These are phyloP conservation scores for Magallana ariakensis DNA, from an alignment of 1,140 invertebrate genomes.

Conservation along the genomic window DNA sequence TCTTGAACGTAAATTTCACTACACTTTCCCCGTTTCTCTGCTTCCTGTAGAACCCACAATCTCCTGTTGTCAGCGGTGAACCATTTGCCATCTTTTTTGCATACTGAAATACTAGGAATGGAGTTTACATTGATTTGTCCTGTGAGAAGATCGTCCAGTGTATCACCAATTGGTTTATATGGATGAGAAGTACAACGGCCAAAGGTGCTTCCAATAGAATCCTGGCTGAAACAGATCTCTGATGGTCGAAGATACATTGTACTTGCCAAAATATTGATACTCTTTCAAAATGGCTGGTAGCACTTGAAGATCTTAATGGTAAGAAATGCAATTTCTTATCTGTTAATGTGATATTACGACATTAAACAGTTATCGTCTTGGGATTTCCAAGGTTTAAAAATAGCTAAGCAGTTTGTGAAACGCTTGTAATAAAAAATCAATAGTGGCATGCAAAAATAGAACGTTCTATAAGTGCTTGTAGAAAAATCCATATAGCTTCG, in stretches of 20 bases:
- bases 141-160: conserved; percentile 39
- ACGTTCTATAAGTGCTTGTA: too few relatives aligned
- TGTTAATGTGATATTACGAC: too few relatives aligned
- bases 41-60: conserved; percentile 52
- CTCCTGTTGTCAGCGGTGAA: conserved; percentile 47
- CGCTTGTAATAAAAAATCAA: too few relatives aligned
- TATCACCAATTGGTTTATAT: conserved; percentile 31
- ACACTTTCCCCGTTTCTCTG: conserved; percentile 40
- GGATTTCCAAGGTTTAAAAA: too few relatives aligned
- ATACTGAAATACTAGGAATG: conserved; percentile 38
- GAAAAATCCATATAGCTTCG: too few relatives aligned
- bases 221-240: conserved; percentile 49
- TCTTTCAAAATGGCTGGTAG: too few relatives aligned
- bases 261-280: too few relatives aligned
- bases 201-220: conserved; percentile 46
- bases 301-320: too few relatives aligned
- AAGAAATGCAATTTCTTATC: too few relatives aligned
- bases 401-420: too few relatives aligned
- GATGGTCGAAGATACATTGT: conserved; percentile 38
- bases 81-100: conserved; percentile 36
- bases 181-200: conserved; percentile 14
- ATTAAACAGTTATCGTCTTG: too few relatives aligned
- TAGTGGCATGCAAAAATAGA: too few relatives aligned
- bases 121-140: conserved; percentile 16
- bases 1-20: background rate